phyloP scores from a whole-genome alignment of 2,113 vertebrate genomes.

The Oplegnathus fasciatus region DNA sequence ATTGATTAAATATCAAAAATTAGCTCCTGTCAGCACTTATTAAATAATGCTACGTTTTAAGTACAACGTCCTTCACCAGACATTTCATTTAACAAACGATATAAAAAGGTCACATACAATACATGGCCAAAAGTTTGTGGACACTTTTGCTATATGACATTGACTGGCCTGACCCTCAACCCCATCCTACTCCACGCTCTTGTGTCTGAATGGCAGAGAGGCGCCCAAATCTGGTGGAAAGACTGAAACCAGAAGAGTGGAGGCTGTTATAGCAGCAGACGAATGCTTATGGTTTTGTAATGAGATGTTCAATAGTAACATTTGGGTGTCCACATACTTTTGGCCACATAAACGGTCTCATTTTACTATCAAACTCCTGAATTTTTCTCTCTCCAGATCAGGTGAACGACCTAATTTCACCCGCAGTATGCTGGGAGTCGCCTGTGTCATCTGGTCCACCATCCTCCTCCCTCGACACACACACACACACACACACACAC shows the following conservation, averaged over 20 bases:
- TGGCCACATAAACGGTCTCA: neutral
- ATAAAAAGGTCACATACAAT: too few relatives aligned
- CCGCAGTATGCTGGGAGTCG: slow-evolving; percentile 27
- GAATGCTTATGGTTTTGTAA: too few relatives aligned
- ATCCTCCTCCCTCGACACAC: slow-evolving; percentile 9
- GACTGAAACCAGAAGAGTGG: too few relatives aligned
- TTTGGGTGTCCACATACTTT: neutral
- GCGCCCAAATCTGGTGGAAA: too few relatives aligned
- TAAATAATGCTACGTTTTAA: too few relatives aligned
- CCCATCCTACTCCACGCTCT: too few relatives aligned
- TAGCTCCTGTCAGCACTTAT: neutral
- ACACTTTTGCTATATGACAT: neutral
- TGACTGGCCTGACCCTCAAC: too few relatives aligned
- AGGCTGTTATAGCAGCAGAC: too few relatives aligned
- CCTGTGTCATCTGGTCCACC: slow-evolving; percentile 50
- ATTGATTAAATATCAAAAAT: neutral
- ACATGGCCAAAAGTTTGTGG: neutral
- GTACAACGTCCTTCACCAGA: too few relatives aligned
- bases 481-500: slow-evolving; percentile 32
- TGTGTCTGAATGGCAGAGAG: too few relatives aligned
- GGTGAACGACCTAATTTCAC: slow-evolving; percentile 50
- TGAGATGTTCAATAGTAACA: too few relatives aligned
- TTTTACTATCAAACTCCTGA: neutral
- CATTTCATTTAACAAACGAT: too few relatives aligned
- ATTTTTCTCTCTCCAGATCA: slow-evolving; percentile 15